phyloP scores from a whole-genome alignment of 2,797 vertebrate genomes.

The Podargus strigoides region DNA sequence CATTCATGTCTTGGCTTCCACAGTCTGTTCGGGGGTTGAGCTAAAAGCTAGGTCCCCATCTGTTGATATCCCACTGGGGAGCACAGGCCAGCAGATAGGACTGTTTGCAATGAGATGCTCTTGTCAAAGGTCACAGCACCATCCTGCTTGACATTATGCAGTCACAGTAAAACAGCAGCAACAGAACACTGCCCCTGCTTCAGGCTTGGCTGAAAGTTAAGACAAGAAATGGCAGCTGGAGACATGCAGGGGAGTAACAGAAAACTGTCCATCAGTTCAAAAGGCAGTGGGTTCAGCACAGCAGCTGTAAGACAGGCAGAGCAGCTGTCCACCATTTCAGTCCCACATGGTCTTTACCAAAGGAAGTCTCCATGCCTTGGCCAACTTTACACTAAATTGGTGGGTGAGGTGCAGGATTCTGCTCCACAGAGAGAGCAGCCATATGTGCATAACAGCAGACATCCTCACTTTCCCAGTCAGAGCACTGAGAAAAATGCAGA shows the following conservation, averaged over 20 bases:
- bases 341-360: background rate
- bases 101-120: background rate
- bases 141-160: background rate
- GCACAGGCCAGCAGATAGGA: background rate
- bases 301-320: background rate
- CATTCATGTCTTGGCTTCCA: background rate
- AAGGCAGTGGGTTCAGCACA: background rate
- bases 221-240: background rate
- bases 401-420: background rate
- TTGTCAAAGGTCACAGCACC: background rate
- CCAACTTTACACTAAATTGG: accelerated
- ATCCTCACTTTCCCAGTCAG: background rate
- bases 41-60: background rate
- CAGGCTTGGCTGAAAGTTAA: background rate
- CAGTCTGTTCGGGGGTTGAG: background rate
- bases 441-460: background rate
- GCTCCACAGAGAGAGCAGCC: background rate
- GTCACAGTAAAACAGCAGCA: background rate
- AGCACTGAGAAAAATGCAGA: background rate
- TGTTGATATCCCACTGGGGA: background rate
- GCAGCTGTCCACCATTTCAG: background rate
- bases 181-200: background rate
- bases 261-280: background rate
- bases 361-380: background rate
- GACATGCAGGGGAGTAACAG: background rate